Evolutionary conservation across 1,140 invertebrate species (phyloP).

Genomic region (Bombus turneri): DNA sequence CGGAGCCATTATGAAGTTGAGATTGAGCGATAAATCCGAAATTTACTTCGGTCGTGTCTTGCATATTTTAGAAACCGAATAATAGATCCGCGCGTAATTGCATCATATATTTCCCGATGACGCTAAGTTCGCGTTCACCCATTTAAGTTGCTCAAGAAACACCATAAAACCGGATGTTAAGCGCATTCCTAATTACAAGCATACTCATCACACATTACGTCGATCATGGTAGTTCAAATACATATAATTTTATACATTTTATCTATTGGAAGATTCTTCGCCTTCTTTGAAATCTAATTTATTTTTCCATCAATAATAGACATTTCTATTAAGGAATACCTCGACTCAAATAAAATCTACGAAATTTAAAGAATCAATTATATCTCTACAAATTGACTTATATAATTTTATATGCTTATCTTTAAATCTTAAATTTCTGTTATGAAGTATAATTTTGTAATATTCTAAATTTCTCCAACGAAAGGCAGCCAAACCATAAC

Average conservation of each 20-base stretch:
- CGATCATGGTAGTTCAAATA: too few species aligned
- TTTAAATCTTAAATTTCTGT: too few species aligned
- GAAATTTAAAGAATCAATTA: too few species aligned
- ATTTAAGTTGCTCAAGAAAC: background rate
- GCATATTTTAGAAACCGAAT: slow-evolving; percentile 57
- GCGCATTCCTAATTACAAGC: background rate
- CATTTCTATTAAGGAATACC: too few species aligned
- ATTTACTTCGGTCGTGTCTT: slow-evolving; percentile 66
- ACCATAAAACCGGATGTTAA: background rate
- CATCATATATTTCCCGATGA: slow-evolving; percentile 57
- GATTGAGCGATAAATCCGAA: slow-evolving; percentile 75
- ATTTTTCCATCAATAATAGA: background rate
- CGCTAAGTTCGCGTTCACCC: slow-evolving; percentile 28
- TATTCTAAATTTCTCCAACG: too few species aligned
- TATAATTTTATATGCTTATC: too few species aligned
- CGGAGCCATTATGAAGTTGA: slow-evolving; percentile 68
- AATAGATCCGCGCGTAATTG: slow-evolving; percentile 51
- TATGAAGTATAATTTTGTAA: too few species aligned
- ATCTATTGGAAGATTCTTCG: background rate
- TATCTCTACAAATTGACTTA: too few species aligned
- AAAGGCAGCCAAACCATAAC: too few species aligned
- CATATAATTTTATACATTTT: background rate
- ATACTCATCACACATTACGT: background rate
- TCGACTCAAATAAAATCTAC: too few species aligned
- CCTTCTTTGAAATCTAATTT: background rate